Evolutionary conservation across 2,797 vertebrate species (phyloP), one percentile per base, ranked within the genome.

Genomic region (Spheniscus humboldti): DNA sequence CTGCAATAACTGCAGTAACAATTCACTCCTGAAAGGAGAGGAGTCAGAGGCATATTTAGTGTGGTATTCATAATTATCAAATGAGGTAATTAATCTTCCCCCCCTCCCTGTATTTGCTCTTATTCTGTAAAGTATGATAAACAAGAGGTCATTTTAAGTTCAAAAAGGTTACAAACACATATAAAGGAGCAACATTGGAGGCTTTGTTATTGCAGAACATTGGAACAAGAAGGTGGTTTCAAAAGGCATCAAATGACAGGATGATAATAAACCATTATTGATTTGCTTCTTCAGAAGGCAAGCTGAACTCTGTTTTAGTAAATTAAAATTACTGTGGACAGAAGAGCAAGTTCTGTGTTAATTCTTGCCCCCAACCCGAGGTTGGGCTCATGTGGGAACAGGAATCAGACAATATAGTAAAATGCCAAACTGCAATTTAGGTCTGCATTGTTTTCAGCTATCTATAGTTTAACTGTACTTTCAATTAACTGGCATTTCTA

Each of bases 281-380:
- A 88, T 33, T 41, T 33, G 11, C 31, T 80, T 8, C 30, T 88
- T 48, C 52, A 59, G 72, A 53, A 63, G n/a, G 9, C 15, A 85
- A 64, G 27, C 7, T 27, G 74, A 75, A 7, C 48, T 57, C 41
- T 28, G 43, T 33, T 60, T 47, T 12, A 27, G n/a, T 3, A 24
- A 86, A 85, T 75, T 20, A 43, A 43, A 28, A 4, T 13, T 20
- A 10, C 23, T 48, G 33, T 31, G 63, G 28, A 23, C 71, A 73
- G 27, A 62, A 48, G 18, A 78, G 13, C 8, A 24, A 47, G 12
- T 10, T 41, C 33, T 37, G n/a, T 2, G 39, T 23, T 25, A 37
- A 53, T 60, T 63, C 10, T 12, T 27, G 62, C 25, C 31, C 35
- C 31, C 64, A 76, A 0, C 33, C 18, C 5, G 3, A 8, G 0